phyloP scores from a whole-genome alignment of 2,113 vertebrate genomes.

The Corynorhinus townsendii region DNA sequence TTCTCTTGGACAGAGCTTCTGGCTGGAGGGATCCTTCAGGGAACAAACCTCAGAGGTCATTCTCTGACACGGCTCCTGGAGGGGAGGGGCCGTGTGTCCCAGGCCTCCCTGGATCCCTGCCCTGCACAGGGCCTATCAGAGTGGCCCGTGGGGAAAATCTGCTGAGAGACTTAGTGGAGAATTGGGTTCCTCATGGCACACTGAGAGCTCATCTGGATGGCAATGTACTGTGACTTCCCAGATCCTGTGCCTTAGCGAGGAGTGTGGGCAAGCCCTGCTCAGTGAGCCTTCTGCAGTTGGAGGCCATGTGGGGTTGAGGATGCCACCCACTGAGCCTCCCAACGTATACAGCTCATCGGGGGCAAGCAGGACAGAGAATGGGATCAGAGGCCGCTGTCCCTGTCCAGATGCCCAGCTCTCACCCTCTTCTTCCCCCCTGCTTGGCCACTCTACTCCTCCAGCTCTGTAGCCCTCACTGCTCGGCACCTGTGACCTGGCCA shows the following conservation, averaged over 20 bases:
- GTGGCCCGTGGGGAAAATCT: background rate
- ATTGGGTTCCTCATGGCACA: background rate
- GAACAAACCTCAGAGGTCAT: background rate
- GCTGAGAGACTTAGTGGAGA: background rate
- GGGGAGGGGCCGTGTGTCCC: background rate
- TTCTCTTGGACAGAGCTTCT: background rate
- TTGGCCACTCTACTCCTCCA: background rate
- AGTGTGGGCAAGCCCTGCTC: accelerated
- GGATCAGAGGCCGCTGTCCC: background rate
- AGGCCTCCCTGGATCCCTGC: background rate
- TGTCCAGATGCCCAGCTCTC: background rate
- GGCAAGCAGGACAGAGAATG: background rate
- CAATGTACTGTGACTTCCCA: background rate
- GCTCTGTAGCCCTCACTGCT: background rate
- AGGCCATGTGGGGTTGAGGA: background rate
- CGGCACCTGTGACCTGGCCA: background rate
- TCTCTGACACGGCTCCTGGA: background rate
- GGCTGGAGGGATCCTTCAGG: background rate
- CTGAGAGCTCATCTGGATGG: background rate
- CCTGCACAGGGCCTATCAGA: background rate
- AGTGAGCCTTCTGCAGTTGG: background rate
- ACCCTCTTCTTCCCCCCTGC: background rate
- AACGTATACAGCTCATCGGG: background rate
- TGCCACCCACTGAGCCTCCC: background rate
- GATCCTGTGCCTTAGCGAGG: background rate